Percentiles rank a stretch among this genome's conserved stretches.
These are phyloP conservation scores for Diplazon laetatorius DNA, from an alignment of 2,888 invertebrate genomes.

Conservation along the genomic window DNA sequence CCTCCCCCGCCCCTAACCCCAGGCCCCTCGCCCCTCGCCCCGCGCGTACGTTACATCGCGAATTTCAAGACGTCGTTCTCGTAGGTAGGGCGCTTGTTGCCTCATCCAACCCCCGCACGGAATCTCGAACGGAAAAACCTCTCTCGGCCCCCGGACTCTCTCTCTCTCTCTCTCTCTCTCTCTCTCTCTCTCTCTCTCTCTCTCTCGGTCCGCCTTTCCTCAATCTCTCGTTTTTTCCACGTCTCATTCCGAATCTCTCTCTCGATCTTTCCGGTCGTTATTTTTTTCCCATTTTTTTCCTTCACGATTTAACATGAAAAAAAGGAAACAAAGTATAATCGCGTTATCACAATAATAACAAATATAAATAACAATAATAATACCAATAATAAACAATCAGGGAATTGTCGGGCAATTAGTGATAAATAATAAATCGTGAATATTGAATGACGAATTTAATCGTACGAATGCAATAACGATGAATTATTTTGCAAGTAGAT, in stretches of 20 bases:
- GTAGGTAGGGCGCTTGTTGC: constrained; percentile 51
- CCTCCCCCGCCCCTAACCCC: too few species aligned
- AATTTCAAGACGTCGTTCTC: constrained; percentile 30
- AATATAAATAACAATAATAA: too few species aligned
- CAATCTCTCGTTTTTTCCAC: constrained; percentile 20
- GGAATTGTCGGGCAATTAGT: background rate
- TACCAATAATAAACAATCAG: background rate
- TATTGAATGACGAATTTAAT: background rate
- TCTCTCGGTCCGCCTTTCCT: constrained; percentile 27
- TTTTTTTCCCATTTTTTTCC: too few species aligned
- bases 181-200: constrained; percentile 22
- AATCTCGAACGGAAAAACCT: constrained; percentile 21
- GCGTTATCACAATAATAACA: background rate
- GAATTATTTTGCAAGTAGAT: background rate
- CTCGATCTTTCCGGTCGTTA: constrained; percentile 9
- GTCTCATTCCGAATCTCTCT: constrained; percentile 21
- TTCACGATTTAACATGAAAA: too few species aligned
- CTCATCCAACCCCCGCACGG: constrained; percentile 58
- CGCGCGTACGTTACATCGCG: background rate
- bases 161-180: constrained; percentile 13
- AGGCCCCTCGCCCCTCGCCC: too few species aligned
- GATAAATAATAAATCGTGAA: background rate
- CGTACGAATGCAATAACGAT: background rate
- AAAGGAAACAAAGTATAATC: too few species aligned
- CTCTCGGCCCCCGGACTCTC: constrained; percentile 24